phyloP scores from a whole-genome alignment of 2,888 invertebrate species.

The Adineta ricciae region DNA sequence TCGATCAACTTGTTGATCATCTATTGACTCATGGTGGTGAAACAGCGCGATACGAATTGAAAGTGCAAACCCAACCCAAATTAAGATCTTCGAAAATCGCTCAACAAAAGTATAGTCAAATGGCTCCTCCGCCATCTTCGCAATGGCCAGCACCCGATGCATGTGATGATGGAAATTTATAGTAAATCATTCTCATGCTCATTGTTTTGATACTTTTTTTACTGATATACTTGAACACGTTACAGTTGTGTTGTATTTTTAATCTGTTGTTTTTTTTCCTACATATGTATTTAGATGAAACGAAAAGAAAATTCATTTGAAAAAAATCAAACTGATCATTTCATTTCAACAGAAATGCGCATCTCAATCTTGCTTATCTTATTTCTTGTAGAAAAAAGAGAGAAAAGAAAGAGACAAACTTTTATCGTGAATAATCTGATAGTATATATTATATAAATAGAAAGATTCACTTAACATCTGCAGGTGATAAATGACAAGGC shows the following conservation, averaged over 20 bases:
- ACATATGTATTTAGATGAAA: not conserved
- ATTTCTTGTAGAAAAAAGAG: no score
- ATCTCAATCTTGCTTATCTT: no score
- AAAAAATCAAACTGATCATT: no score
- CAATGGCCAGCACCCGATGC: not conserved
- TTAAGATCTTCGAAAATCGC: not conserved
- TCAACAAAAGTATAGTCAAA: not conserved
- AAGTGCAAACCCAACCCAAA: not conserved
- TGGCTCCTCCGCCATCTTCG: not conserved
- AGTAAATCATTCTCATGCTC: not conserved
- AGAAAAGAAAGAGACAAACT: no score
- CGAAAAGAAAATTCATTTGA: not conserved
- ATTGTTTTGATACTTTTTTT: not conserved
- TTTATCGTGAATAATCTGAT: not conserved
- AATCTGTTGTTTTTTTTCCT: not conserved
- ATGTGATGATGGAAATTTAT: not conserved
- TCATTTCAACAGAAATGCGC: no score
- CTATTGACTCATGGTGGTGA: slow-evolving; percentile 14
- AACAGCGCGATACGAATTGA: slow-evolving; percentile 16
- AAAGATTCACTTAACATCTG: not conserved
- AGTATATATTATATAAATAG: not conserved
- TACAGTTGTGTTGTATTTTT: not conserved
- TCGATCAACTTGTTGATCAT: slow-evolving; percentile 17
- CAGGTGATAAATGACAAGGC: not conserved
- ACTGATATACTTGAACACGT: not conserved